These are phyloP conservation scores for Bufotes viridis DNA, from an alignment of 2,797 vertebrate genomes.

Conservation along the genomic window DNA sequence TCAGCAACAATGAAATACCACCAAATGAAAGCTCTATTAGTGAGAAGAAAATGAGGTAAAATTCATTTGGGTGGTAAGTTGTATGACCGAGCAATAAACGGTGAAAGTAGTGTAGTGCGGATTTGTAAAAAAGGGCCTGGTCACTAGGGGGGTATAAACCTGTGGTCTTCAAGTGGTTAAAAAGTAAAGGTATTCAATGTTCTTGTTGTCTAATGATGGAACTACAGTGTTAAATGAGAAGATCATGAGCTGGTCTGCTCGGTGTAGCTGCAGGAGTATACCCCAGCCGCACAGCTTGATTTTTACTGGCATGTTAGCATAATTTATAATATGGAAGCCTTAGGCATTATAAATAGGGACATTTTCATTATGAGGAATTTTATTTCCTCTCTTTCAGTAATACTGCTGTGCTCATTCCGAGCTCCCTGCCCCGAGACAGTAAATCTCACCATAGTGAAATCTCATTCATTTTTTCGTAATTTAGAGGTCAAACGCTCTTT, in stretches of 20 bases:
- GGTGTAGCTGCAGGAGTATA: neutral
- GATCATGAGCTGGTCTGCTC: neutral
- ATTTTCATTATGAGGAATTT: constrained; percentile 22
- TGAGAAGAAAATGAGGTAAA: too few relatives aligned
- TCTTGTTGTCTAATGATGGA: neutral
- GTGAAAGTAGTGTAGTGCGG: too few relatives aligned
- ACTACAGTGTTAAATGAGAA: constrained; percentile 7
- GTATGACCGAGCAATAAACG: too few relatives aligned
- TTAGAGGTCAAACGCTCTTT: neutral
- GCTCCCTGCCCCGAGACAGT: neutral
- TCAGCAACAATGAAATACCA: too few relatives aligned
- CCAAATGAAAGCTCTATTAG: too few relatives aligned
- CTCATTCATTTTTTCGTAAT: neutral
- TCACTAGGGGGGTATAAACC: too few relatives aligned
- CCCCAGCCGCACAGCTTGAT: constrained; percentile 20
- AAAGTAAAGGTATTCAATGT: neutral
- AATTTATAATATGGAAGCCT: constrained; percentile 25
- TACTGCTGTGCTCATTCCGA: neutral
- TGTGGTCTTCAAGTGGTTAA: too few relatives aligned
- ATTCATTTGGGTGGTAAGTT: too few relatives aligned
- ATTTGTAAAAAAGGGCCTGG: too few relatives aligned
- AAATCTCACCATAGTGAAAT: constrained; percentile 13
- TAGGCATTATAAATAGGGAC: constrained; percentile 22
- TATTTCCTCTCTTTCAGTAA: constrained; percentile 10
- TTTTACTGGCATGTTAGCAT: constrained; percentile 10